Evolutionary conservation across 1,140 invertebrate genomes (phyloP), one percentile per base, ranked within the genome.

Genomic region (Acromyrmex echinatior): DNA sequence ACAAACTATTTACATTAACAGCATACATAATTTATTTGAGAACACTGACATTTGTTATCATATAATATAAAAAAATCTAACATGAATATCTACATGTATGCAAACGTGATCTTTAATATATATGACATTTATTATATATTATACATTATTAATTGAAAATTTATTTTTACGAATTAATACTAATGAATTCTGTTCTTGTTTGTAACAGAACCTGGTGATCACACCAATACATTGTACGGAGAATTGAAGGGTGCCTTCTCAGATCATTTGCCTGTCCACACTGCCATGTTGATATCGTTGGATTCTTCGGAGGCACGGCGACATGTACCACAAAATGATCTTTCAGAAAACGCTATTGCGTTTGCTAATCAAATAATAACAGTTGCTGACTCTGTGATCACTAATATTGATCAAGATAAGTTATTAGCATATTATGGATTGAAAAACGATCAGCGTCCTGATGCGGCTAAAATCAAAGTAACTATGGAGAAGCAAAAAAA

Each of bases 401-500:
- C 96, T 3, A 96, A 96, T 66, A 97, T 98, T n/a, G 97, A 98
- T 94, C 96, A 97, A 88, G 97, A 97, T 58, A 96, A 96, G 89
- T 91, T 99, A 49, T 95, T 98, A 0, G 96, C 97, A 0, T 98
- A 97, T 92, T 97, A 97, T 87, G 98, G 98, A 0, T 96, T 98
- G 84, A 99, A 98, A 94, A 97, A 96, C 73, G 98, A 98, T 93
- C 96, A 96, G 18, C 95, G 98, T 68, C 93, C 96, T 0, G 98
- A 98, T 93, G 97, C 98, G 0, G 93, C 95, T 5, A 98, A 98
- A 94, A 97, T 98, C 63, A 98, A 98, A 95, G 96, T 95, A 96
- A 96, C 96, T 87, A 98, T 98, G 96, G 98, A 99, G 56, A 98
- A 98, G 91, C 97, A 98, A 92, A 98, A 97, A 92, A 96, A 94